Evolutionary conservation across 2,888 invertebrate species (phyloP), one percentile per base, ranked within the genome.

Genomic region (Microctonus brassicae): DNA sequence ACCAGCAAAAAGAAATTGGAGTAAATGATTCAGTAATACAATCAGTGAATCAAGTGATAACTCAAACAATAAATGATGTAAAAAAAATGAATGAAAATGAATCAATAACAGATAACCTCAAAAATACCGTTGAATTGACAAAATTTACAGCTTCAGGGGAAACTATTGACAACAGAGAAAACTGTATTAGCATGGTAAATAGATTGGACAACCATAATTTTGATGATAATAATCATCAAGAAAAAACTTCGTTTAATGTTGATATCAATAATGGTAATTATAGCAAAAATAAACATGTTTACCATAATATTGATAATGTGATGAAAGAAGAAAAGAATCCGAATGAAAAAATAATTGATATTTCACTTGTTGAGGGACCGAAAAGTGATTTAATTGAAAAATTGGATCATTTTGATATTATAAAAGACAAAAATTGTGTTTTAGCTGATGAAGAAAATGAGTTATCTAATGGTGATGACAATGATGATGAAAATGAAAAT

Each of bases 41-140:
- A 61, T 69, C 77, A 7, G 71, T 77, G 0, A 71, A 74, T 34
- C 70, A 58, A 4, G 76, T 71, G 7, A 77, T 77, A 29, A 74
- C 76, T 4, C 76, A 77, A 20, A 73, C 73, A 0, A 79, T 77
- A 62, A 70, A 71, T 7, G 74, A 76, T 20, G 77, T 76, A 68
- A 73, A 75, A 55, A 36, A 69, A 17, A 66, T 68, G 10, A 63
- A 69, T 22, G 47, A 29, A 55, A 13, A 0, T 62, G 17, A 47
- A 17, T 17, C 5, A 1, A 47, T 20, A 10, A 13, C 6, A 17
- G 33, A 29, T 58, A 20, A 10, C 17, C 4, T 17, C 9, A 58
- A 33, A 58, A 58, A 17, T 33, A 7, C 17, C 9, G 17, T 29
- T 34, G 20, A 58, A 6, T 47, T 47, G 47, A 7, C 47, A 7